Conservation (phyloP, 2,113 vertebrate genomes). For the Rynchops niger region DNA sequence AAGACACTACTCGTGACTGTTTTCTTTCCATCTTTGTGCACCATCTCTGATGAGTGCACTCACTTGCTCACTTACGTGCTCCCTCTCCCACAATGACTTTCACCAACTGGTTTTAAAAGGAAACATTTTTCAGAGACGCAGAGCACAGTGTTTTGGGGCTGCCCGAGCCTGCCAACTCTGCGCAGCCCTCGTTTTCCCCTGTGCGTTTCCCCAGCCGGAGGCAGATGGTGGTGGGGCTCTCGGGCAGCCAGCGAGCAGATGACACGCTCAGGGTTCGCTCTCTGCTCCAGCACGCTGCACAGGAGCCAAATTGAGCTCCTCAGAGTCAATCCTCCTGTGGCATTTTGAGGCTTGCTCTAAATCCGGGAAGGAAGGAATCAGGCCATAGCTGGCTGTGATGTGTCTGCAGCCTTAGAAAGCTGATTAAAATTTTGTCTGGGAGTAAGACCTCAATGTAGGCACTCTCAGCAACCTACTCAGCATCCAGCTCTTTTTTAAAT, state of each 20-base stretch:
- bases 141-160: rapidly evolving
- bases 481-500: not conserved
- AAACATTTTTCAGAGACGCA: not conserved
- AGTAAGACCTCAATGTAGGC: not conserved
- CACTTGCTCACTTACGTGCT: rapidly evolving
- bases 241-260: not conserved
- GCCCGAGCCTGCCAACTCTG: not conserved
- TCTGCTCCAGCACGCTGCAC: not conserved
- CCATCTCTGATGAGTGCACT: not conserved
- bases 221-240: not conserved
- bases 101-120: not conserved
- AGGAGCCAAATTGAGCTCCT: not conserved
- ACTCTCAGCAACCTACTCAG: not conserved
- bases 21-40: not conserved
- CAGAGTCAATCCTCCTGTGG: not conserved
- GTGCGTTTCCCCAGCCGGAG: not conserved
- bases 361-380: not conserved
- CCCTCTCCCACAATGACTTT: not conserved
- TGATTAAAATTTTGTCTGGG: not conserved
- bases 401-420: not conserved
- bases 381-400: not conserved
- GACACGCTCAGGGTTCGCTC: not conserved
- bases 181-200: not conserved
- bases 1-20: not conserved
- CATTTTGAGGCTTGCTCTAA: not conserved